Conservation (phyloP, 2,888 invertebrate species). For the Drosophila prolongata region DNA sequence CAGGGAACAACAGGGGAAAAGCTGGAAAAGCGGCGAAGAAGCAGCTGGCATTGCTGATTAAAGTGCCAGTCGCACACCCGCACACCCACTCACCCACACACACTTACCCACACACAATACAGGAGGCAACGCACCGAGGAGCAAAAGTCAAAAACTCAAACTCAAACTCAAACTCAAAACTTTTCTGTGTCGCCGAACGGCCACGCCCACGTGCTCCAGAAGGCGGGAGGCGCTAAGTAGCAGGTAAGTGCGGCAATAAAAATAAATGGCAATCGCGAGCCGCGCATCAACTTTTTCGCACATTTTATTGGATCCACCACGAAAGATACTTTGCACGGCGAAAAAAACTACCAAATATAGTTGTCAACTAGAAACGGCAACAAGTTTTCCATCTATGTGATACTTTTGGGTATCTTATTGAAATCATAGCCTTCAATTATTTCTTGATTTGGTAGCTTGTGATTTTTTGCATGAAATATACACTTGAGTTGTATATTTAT, state of each 20-base stretch:
- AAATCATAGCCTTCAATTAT: too few relatives aligned
- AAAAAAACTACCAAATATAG: neutral
- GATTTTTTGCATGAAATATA: too few relatives aligned
- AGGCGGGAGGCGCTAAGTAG: slow-evolving; percentile 52
- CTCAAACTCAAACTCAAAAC: slow-evolving; percentile 34
- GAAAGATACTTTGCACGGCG: slow-evolving; percentile 1
- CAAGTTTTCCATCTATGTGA: neutral
- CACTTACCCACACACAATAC: slow-evolving; percentile 5
- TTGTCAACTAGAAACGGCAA: neutral
- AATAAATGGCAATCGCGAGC: slow-evolving; percentile 61
- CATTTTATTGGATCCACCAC: slow-evolving; percentile 44
- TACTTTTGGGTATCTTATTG: too few relatives aligned
- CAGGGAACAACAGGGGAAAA: neutral
- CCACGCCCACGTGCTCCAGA: slow-evolving; percentile 25
- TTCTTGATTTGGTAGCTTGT: too few relatives aligned
- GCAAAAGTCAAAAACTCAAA: slow-evolving; percentile 39
- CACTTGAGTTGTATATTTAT: too few relatives aligned
- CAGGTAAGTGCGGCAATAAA: slow-evolving; percentile 66
- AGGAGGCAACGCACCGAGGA: slow-evolving; percentile 9
- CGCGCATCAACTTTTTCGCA: slow-evolving; percentile 51
- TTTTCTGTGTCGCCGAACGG: slow-evolving; percentile 23
- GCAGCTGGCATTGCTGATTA: slow-evolving; percentile 60
- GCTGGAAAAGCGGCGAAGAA: slow-evolving; percentile 1
- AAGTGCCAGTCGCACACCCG: slow-evolving; percentile 44
- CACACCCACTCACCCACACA: neutral